Base-by-base conservation (phyloP, 2,888 invertebrate species). In the Heliconius ismenius region DNA sequence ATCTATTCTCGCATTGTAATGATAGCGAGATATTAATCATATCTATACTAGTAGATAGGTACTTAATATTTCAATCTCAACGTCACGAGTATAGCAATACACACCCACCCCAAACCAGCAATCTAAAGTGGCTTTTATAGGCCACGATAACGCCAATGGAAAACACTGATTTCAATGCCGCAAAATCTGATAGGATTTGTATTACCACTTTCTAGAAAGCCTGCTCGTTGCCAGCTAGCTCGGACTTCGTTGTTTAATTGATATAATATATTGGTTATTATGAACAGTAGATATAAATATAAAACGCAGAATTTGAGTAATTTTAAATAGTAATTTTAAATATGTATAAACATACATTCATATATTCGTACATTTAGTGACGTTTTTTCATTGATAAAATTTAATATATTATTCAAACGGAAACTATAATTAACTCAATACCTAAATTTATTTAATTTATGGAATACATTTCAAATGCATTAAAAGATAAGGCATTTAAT, bases 101-200 rank as follows among this genome's bases (percentile, higher is more conserved):
- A 73, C 54, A 60, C 76, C 43, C 74, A 86, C 84, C 83, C 85
- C 85, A 84, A 82, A 79, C 49, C 76, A 78, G 76, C 85, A 86
- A 91, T 89, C 89, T 92, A 86, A 84, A 91, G 90, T 89, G 89
- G 83, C 81, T 87, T 88, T 89, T 90, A 91, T 89, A 89, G 83
- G 79, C 78, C 80, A 68, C 73, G 91, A 91, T 91, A 91, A 86
- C 84, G 82, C 78, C 84, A 70, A 78, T 74, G 85, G 82, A 83
- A 85, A 85, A 84, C 85, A 83, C 83, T 81, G 85, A 84, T 86
- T 87, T 86, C 84, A 86, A 84, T 85, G 81, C 82, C 81, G 83
- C 85, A 82, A 84, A 85, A 85, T 85, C 81, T 80, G 85, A 85
- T 87, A 87, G 84, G 78, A 77, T 78, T 76, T 72, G 77, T 76